Conservation (phyloP, 2,113 vertebrate genomes). For the Nymphicus hollandicus region DNA sequence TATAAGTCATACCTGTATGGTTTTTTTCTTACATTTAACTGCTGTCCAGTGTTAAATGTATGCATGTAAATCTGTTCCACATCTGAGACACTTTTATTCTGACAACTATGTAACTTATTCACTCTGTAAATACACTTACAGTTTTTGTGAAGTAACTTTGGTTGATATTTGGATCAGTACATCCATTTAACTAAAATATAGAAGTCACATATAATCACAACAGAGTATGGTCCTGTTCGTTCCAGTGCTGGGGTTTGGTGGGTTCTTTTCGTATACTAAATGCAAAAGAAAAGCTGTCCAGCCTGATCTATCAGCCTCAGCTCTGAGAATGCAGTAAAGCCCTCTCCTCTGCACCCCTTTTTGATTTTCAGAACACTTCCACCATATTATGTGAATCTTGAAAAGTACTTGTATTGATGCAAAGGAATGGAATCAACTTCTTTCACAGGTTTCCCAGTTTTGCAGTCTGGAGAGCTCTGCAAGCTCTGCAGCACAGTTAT, state of each 20-base stretch:
- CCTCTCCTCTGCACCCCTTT: not conserved
- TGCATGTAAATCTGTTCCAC: conserved; percentile 85
- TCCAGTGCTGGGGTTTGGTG: not conserved
- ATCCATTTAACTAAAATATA: conserved; percentile 75
- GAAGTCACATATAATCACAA: conserved; percentile 49
- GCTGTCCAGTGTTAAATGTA: conserved; percentile 76
- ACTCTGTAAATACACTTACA: conserved; percentile 90
- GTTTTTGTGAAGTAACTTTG: conserved; percentile 83
- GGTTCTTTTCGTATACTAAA: not conserved
- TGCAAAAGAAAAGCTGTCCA: not conserved
- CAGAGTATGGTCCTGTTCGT: not conserved
- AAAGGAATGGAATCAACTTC: not conserved
- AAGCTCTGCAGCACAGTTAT: not conserved
- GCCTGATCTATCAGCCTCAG: not conserved
- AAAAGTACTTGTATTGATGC: not conserved
- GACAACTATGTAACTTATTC: conserved; percentile 80
- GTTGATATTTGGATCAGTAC: conserved; percentile 81
- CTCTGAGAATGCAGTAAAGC: not conserved
- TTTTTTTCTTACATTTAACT: conserved; percentile 67
- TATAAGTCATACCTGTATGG: conserved; percentile 43
- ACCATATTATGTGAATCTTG: not conserved
- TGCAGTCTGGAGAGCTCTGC: not conserved
- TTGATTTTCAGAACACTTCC: not conserved
- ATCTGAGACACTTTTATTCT: conserved; percentile 83
- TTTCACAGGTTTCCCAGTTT: not conserved